Evolutionary conservation across 2,888 invertebrate genomes (phyloP).

Genomic region (Meganola albula): DNA sequence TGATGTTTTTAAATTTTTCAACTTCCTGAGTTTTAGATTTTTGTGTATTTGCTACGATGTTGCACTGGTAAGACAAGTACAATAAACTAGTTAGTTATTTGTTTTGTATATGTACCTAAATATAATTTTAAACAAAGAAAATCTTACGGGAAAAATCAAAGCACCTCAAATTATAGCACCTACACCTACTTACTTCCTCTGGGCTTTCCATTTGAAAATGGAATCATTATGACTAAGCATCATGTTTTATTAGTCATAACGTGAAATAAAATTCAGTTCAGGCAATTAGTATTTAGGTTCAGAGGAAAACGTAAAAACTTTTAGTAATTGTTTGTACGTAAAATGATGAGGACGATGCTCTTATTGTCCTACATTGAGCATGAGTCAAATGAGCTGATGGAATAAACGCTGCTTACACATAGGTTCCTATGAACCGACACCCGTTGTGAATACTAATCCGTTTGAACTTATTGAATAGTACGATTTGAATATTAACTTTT

Average conservation of each 20-base stretch:
- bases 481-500: too few relatives aligned
- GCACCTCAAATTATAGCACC: too few relatives aligned
- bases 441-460: conserved; percentile 53
- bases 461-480: conserved; percentile 26
- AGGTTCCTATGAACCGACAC: conserved; percentile 43
- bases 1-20: conserved; percentile 25
- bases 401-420: conserved; percentile 29
- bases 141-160: too few relatives aligned
- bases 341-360: conserved; percentile 12
- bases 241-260: background rate
- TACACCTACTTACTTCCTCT: too few relatives aligned
- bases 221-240: too few relatives aligned
- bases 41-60: conserved; percentile 13
- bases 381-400: too few relatives aligned
- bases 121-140: too few relatives aligned
- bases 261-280: background rate
- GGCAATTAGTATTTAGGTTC: background rate
- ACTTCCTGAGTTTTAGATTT: conserved; percentile 22
- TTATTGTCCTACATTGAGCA: conserved; percentile 12
- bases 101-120: too few relatives aligned
- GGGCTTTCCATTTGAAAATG: too few relatives aligned
- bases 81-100: too few relatives aligned
- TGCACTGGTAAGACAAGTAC: too few relatives aligned
- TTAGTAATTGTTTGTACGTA: background rate
- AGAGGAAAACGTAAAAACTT: conserved; percentile 7